Base-by-base conservation (phyloP, 1,140 invertebrate species). In the Batillaria attramentaria region DNA sequence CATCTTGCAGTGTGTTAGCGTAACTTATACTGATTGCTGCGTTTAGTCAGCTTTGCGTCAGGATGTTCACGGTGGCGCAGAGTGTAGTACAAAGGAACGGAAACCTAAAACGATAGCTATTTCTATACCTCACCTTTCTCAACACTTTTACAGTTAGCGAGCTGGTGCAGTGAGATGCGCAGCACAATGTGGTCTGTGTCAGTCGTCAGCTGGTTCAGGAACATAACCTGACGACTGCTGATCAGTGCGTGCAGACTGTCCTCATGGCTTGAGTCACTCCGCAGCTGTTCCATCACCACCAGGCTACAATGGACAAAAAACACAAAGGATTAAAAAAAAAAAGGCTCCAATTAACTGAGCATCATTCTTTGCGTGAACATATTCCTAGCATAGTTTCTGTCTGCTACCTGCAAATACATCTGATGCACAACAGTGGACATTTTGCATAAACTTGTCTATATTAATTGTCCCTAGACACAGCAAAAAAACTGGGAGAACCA, bases 221-320 rank as follows among this genome's bases (percentile, higher is more conserved):
- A 94, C 73, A 95, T 93, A 24, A 98, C 93, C 89, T 94, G 94
- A 87, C 95, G 93, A 84, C 94, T 94, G 2, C 95, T 95, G 65
- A 97, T 93, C 28, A 97, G 92, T 72, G 95, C 94, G 72, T 94
- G 92, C 86, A 95, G 91, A 91, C 94, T 93, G 89, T 95, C 93
- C 81, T 93, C 90, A 6, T 70, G 50, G 13, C 79, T 83, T 8
- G 62, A 60, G 18, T 68, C 83, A 28, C 50, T 50, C 76, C 95
- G 93, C 78, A 98, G 89, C 87, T 93, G 91, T 88, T 97, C 96
- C 88, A 96, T 95, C 0, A 95, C 95, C 69, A 98, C 94, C 83
- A 97, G 95, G 84, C 92, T 93, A 79, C 8, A 84, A 70, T 33
- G 28, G 50, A 46, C 16, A 65, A 28, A n/a, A n/a, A 74, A 46